Evolutionary conservation across 2,113 vertebrate genomes (phyloP).

Genomic region (Tamias sibiricus): DNA sequence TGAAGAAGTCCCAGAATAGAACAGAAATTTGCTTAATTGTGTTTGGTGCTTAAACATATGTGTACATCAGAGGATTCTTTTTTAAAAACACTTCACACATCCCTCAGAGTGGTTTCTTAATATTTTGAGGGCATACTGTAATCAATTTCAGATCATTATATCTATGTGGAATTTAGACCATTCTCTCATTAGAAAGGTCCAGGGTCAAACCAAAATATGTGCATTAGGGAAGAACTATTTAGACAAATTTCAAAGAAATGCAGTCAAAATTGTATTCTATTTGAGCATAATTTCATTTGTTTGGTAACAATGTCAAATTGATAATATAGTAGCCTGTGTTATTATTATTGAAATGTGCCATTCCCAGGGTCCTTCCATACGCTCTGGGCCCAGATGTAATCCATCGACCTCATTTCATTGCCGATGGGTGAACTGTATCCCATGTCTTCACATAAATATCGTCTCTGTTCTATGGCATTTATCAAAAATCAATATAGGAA

Average conservation of each 20-base stretch:
- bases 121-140: neutral
- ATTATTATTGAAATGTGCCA: neutral
- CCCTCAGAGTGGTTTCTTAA: neutral
- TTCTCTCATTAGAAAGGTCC: neutral
- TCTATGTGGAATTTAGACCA: neutral
- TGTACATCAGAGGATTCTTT: neutral
- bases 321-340: neutral
- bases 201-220: neutral
- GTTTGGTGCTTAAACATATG: neutral
- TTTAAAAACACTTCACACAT: neutral
- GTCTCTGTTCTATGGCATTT: slow-evolving; percentile 52
- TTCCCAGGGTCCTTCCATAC: neutral
- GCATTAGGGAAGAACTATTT: neutral
- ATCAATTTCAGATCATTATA: neutral
- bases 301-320: slow-evolving; percentile 35
- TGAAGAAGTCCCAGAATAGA: neutral
- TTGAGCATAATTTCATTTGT: slow-evolving; percentile 16
- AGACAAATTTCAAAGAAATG: slow-evolving; percentile 36
- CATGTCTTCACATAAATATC: slow-evolving; percentile 42
- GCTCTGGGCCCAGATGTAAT: neutral
- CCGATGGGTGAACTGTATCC: slow-evolving; percentile 10
- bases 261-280: neutral
- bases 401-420: slow-evolving; percentile 48
- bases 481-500: slow-evolving; percentile 72
- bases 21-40: neutral